Conservation (phyloP, 2,888 invertebrate species). For the Arrhopalites spinosus region DNA sequence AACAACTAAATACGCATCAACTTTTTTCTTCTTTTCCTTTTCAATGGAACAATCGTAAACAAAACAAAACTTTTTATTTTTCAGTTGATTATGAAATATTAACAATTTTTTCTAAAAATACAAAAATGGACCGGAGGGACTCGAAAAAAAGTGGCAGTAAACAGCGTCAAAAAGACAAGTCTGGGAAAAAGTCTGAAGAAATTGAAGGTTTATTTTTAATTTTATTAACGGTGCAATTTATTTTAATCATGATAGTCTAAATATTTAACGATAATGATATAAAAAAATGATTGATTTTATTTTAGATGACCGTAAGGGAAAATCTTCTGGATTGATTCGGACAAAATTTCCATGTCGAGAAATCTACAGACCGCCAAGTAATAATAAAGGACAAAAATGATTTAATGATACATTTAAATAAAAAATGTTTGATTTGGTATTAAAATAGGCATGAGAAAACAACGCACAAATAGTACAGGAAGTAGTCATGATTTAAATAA, state of each 20-base stretch:
- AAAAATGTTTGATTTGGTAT: neutral
- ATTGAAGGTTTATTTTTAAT: too few relatives aligned
- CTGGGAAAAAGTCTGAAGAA: conserved; percentile 18
- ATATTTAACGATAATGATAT: too few relatives aligned
- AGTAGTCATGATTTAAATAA: neutral
- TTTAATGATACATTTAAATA: neutral
- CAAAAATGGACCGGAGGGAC: conserved; percentile 39
- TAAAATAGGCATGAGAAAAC: conserved; percentile 37
- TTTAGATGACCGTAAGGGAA: conserved; percentile 19
- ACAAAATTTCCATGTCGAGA: conserved; percentile 80
- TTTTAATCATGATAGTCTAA: too few relatives aligned
- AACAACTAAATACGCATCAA: neutral
- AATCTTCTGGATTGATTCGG: conserved; percentile 58
- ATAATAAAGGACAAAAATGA: conserved; percentile 57
- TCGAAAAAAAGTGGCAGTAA: conserved; percentile 26
- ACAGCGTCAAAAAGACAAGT: conserved; percentile 20
- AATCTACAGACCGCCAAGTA: conserved; percentile 87
- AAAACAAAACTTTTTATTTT: neutral
- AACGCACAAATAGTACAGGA: conserved; percentile 2
- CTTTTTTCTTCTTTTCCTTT: neutral
- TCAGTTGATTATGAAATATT: neutral
- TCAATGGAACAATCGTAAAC: neutral
- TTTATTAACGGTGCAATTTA: too few relatives aligned
- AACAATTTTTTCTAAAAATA: too few relatives aligned
- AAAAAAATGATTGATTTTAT: neutral